Evolutionary conservation across 2,888 invertebrate species (phyloP).

Genomic region (Pasiphila rectangulata): DNA sequence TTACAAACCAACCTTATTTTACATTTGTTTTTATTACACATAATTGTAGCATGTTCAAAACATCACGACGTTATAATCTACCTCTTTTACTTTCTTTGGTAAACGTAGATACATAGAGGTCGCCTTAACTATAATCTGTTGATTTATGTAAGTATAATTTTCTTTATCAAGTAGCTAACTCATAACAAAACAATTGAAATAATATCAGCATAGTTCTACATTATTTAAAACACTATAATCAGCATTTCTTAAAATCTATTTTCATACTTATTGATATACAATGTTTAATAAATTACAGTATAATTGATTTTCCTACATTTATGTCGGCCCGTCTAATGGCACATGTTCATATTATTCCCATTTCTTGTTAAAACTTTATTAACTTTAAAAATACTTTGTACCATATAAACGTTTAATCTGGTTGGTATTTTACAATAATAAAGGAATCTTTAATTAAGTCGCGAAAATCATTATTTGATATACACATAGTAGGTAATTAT

Average conservation of each 20-base stretch:
- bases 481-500: background rate
- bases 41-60: background rate
- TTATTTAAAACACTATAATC: constrained; percentile 3
- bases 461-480: background rate
- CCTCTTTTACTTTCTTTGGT: background rate
- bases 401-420: constrained; percentile 46
- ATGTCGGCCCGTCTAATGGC: constrained; percentile 68
- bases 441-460: background rate
- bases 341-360: constrained; percentile 52
- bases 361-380: constrained; percentile 27
- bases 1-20: background rate
- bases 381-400: constrained; percentile 65
- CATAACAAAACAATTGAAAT: constrained; percentile 1
- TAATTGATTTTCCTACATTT: constrained; percentile 26
- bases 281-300: constrained; percentile 24
- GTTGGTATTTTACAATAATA: constrained; percentile 15
- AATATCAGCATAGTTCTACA: background rate
- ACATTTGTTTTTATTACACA: background rate
- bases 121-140: constrained; percentile 1
- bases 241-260: constrained; percentile 19
- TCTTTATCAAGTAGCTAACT: too few relatives aligned
- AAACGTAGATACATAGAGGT: background rate
- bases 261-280: constrained; percentile 20
- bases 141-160: too few relatives aligned
- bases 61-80: background rate